Evolutionary conservation across 2,797 vertebrate species (phyloP), one percentile per base, ranked within the genome.

Genomic region (Phoxinus dragarum): DNA sequence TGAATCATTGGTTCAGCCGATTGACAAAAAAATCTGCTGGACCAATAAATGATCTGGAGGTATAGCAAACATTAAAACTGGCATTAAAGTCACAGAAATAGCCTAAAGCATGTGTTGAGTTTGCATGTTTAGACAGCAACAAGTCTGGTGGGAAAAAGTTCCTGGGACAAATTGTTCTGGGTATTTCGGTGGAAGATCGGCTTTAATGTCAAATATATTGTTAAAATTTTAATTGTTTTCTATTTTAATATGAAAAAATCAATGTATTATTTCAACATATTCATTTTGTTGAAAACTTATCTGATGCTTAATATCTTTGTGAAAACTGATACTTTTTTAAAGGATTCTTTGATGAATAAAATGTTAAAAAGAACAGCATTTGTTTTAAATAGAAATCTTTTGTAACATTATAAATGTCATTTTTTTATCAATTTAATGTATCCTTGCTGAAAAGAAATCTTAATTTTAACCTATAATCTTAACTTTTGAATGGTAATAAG

Each of bases 51-150:
- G 6, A 61, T 68, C 42, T 72, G 21, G 5, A 38, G 40, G 72
- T 47, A 72, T 49, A 52, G 8, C 40, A 47, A 27, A 49, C 11
- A 72, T 6, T 49, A 44, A 40, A 84, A 61, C 34, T 67, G 82
- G 52, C 42, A 61, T 64, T 27, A 49, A 71, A 85, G 67, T 23
- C 21, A 85, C 68, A 73, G 54, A 64, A 85, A 85, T 74, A 72
- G 76, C n/a, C 17, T 44, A 47, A 19, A 6, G 14, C n/a, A 27
- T n/a, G 56, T 85, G 67, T 31, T 42, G 82, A 59, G 11, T 73
- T 17, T 54, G 21, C 1, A 23, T 73, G 76, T 21, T 38, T 27
- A 27, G 27, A 27, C 27, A 27, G 44, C 12, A 47, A 38, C 38
- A 44, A 3, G 44, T 14, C 3, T 14, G 44, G 44, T 12, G 44